phyloP scores from a whole-genome alignment of 1,140 invertebrate species.

The Thaumatotibia leucotreta region DNA sequence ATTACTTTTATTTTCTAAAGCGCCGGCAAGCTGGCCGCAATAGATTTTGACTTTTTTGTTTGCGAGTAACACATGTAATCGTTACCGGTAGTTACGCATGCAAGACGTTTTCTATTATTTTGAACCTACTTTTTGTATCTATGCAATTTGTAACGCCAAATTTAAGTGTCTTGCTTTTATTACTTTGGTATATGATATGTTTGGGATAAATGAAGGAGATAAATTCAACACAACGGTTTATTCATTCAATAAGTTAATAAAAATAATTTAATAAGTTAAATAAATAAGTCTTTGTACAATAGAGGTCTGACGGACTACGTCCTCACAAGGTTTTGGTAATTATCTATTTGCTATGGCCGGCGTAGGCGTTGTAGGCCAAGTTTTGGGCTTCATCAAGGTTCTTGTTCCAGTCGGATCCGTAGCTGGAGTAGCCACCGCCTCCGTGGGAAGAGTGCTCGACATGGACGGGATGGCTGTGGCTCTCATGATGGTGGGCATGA shows the following conservation, averaged over 20 bases:
- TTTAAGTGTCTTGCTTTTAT: background rate
- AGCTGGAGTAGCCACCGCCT: constrained; percentile 42
- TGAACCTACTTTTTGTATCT: background rate
- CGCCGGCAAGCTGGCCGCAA: background rate
- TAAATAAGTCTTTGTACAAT: constrained; percentile 65
- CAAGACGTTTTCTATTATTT: background rate
- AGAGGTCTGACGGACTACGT: constrained; percentile 33
- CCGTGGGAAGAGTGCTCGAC: constrained; percentile 58
- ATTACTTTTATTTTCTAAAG: constrained; percentile 10
- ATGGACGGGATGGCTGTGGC: constrained; percentile 56
- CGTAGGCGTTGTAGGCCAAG: constrained; percentile 62
- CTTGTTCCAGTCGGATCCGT: constrained; percentile 68
- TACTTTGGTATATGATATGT: constrained; percentile 24
- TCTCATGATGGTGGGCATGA: constrained; percentile 58
- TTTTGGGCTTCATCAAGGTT: constrained; percentile 66
- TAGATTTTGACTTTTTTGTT: constrained; percentile 1
- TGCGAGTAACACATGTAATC: background rate
- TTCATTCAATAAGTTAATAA: constrained; percentile 62
- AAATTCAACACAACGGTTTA: constrained; percentile 31
- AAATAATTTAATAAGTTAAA: constrained; percentile 61
- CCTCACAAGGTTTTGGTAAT: constrained; percentile 28
- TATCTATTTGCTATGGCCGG: constrained; percentile 47
- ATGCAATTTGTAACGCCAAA: background rate
- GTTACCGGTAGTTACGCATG: constrained; percentile 2
- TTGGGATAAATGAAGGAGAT: constrained; percentile 25